Percentiles rank a stretch among this genome's conserved stretches.
Evolutionary conservation across 2,113 vertebrate species (phyloP).

Genomic region (Chloroceryle aenea): DNA sequence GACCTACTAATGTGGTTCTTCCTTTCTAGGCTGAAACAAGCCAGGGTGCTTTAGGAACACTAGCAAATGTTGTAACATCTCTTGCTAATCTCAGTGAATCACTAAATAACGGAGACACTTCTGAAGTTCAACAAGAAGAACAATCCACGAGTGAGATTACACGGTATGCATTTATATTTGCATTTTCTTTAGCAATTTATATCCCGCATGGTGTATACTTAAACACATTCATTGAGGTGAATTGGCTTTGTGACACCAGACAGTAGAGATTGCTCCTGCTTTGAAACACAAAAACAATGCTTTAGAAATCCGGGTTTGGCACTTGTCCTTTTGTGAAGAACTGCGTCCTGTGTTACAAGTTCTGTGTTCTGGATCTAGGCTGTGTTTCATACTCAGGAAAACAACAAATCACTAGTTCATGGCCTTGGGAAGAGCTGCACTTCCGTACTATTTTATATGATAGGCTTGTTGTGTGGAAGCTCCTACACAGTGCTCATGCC

Average conservation of each 20-base stretch:
- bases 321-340: background rate
- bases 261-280: background rate
- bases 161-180: conserved; percentile 77
- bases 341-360: background rate
- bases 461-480: background rate
- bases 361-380: background rate
- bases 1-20: background rate
- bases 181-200: background rate
- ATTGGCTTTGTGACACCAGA: background rate
- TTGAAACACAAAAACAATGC: background rate
- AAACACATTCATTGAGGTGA: background rate
- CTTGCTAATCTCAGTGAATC: conserved; percentile 93
- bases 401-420: background rate
- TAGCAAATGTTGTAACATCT: conserved; percentile 97
- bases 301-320: background rate
- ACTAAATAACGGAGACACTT: conserved; percentile 90
- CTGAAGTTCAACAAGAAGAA: conserved; percentile 88
- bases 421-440: background rate
- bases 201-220: background rate
- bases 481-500: background rate
- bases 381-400: background rate
- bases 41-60: conserved; percentile 92
- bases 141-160: conserved; percentile 94
- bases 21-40: conserved; percentile 85
- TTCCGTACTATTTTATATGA: background rate